phyloP scores from a whole-genome alignment of 1,140 invertebrate genomes.

The Drosophila sulfurigaster region DNA sequence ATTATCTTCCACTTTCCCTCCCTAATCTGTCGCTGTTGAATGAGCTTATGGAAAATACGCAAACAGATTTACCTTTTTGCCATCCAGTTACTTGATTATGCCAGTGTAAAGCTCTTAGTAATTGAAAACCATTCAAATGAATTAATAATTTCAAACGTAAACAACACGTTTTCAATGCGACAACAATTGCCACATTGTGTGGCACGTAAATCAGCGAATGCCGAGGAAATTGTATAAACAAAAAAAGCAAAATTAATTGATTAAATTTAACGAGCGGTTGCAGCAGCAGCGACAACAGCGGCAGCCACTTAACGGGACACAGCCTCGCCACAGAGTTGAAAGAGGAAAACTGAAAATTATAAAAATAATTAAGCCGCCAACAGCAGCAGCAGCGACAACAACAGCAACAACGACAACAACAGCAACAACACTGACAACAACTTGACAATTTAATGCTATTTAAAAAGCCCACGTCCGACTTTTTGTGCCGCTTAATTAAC shows the following conservation, averaged over 20 bases:
- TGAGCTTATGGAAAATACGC: too few relatives aligned
- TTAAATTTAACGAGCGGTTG: constrained; percentile 64
- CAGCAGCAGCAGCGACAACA: constrained; percentile 52
- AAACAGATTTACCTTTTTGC: too few relatives aligned
- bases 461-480: constrained; percentile 45
- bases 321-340: constrained; percentile 33
- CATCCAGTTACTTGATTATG: not conserved
- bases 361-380: constrained; percentile 71
- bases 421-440: constrained; percentile 12
- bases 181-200: constrained; percentile 23
- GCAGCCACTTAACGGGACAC: constrained; percentile 41
- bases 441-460: constrained; percentile 74
- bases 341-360: constrained; percentile 54
- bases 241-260: constrained; percentile 61
- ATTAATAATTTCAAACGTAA: constrained; percentile 34
- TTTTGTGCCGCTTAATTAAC: constrained; percentile 73
- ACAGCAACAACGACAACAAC: constrained; percentile 26
- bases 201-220: constrained; percentile 23
- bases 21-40: too few relatives aligned
- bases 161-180: constrained; percentile 21
- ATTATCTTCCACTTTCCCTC: too few relatives aligned
- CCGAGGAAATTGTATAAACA: constrained; percentile 25
- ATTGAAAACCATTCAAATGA: constrained; percentile 44
- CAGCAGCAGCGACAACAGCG: constrained; percentile 14
- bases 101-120: not conserved